These are phyloP conservation scores for Halcyon chelicuti DNA, from an alignment of 2,797 vertebrate genomes.

Conservation along the genomic window DNA sequence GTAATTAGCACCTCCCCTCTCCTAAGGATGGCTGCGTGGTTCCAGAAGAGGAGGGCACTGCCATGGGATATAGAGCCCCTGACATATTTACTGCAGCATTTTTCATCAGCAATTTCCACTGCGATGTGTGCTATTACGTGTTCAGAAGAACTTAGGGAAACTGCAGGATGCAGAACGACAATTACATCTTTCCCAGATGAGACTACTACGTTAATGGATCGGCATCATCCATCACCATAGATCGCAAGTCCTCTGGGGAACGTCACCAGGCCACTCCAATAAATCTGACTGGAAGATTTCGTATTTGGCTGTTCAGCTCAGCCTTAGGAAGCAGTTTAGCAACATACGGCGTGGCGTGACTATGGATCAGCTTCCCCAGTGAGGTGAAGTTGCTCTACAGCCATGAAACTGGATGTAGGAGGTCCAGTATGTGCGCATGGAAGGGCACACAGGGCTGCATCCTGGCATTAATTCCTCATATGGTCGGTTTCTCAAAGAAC, in stretches of 20 bases:
- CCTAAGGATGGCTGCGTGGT: neutral
- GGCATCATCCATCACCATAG: slow-evolving; percentile 42
- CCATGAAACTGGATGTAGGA: neutral
- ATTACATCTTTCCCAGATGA: slow-evolving; percentile 61
- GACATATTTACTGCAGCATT: slow-evolving; percentile 66
- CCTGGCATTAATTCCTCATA: neutral
- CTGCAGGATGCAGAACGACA: slow-evolving; percentile 46
- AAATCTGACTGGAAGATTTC: neutral
- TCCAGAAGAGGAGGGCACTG: neutral
- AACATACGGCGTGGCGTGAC: neutral
- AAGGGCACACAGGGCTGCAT: neutral
- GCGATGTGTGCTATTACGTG: neutral
- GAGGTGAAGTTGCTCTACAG: neutral
- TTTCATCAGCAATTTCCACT: slow-evolving; percentile 31
- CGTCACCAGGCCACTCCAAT: slow-evolving; percentile 16
- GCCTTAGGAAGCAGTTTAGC: neutral
- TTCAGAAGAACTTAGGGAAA: slow-evolving; percentile 46
- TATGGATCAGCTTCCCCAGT: neutral
- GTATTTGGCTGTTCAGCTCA: neutral
- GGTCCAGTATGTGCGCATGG: neutral
- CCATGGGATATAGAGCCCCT: neutral
- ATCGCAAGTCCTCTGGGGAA: slow-evolving; percentile 18
- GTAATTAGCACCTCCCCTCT: slow-evolving; percentile 19
- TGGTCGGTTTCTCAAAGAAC: neutral
- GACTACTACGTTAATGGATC: slow-evolving; percentile 47